Evolutionary conservation across 2,888 invertebrate species (phyloP).

Genomic region (Netelia inedita): DNA sequence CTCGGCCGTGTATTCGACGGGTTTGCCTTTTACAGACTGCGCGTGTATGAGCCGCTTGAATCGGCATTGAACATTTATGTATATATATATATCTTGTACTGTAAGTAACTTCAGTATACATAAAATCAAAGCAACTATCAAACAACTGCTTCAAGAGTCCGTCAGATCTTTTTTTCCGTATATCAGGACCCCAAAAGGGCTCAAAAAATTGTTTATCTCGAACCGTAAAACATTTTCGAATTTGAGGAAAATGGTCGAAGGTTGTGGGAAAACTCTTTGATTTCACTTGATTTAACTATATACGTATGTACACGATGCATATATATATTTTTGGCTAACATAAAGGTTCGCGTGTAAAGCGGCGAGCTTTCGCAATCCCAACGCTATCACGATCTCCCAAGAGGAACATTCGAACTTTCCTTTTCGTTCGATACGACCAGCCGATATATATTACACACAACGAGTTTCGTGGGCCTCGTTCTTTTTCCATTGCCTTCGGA

Average conservation of each 20-base stretch:
- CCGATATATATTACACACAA: neutral
- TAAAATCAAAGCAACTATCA: no score
- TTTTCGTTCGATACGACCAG: slow-evolving; percentile 68
- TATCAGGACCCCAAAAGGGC: no score
- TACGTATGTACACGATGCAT: neutral
- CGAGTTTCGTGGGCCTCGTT: neutral
- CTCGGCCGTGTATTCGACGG: slow-evolving; percentile 68
- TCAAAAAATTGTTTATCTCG: no score
- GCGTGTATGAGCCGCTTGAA: slow-evolving; percentile 78
- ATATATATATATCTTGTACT: slow-evolving; percentile 6
- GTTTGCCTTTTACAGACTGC: slow-evolving; percentile 78
- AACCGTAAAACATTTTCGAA: no score
- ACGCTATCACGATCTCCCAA: slow-evolving; percentile 75
- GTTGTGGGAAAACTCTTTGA: no score
- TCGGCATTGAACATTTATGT: slow-evolving; percentile 62
- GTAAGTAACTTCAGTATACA: no score
- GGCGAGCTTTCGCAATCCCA: slow-evolving; percentile 73
- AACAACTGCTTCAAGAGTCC: no score
- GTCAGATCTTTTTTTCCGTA: no score
- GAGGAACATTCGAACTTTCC: slow-evolving; percentile 75
- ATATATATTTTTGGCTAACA: neutral
- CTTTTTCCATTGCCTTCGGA: neutral
- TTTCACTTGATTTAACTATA: no score
- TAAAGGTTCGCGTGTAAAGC: slow-evolving; percentile 38
- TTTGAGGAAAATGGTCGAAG: no score